Evolutionary conservation across 2,113 vertebrate genomes (phyloP), one percentile per base, ranked within the genome.

Genomic region (Chelonoidis abingdonii): DNA sequence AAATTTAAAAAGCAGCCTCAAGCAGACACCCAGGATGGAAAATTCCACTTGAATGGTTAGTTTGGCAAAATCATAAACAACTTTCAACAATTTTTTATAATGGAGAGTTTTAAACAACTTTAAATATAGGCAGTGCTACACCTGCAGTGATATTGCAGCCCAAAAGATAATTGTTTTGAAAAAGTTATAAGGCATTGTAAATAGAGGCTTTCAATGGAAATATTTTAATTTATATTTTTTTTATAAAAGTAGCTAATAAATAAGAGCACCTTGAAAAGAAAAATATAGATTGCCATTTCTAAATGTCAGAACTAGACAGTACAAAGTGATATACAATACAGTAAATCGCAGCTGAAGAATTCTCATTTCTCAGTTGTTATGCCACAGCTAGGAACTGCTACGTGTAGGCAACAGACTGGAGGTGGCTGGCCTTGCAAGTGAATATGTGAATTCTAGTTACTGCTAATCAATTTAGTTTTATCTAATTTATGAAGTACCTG

Each of bases 61-160:
- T 59, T 59, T 35, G 31, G 62, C 62, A 65, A 65, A 62, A 65
- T 35, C 35, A 17, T 65, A 65, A 35, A 35, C 31, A 35, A 31
- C 31, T 65, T 65, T 65, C 29, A 65, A 65, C 14, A 35, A 31
- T 14, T 12, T 65, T 65, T 65, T 65, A 17, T 65, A 35, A 35
- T 17, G 62, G 31, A 65, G 31, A 65, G 31, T 65, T 65, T 65
- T 65, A 65, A 35, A 31, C 62, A 65, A 65, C 29, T 29, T 17
- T 65, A 14, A 35, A 35, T 62, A 62, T 31, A 31, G 29, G 12
- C 12, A 59, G 16, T 41, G 8, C 29, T 78, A 5, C 62, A 65
- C 3, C 31, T 38, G 17, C 29, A 62, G 3, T n/a, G 56, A 44
- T 65, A 52, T 3, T 52, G 38, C 0, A 1, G 10, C 21, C 13